Evolutionary conservation across 2,797 vertebrate species (phyloP).

Genomic region (Danio albolineatus): DNA sequence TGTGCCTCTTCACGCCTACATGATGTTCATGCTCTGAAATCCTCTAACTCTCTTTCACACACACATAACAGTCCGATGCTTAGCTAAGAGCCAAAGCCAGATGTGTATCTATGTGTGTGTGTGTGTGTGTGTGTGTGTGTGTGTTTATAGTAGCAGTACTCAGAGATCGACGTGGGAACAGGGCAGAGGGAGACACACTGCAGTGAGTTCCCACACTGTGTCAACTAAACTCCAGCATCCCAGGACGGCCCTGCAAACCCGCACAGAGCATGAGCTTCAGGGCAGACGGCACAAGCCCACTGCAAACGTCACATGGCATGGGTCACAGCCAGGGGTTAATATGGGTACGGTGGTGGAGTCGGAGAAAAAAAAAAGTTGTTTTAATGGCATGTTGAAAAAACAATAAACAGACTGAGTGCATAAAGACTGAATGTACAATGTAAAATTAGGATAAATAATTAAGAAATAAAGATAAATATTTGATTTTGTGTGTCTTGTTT

Average conservation of each 20-base stretch:
- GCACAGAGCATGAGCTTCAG: slow-evolving; percentile 17
- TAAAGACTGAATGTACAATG: too few relatives aligned
- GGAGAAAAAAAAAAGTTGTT: too few relatives aligned
- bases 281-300: background rate
- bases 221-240: slow-evolving; percentile 38
- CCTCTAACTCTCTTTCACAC: slow-evolving; percentile 23
- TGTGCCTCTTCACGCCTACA: slow-evolving; percentile 37
- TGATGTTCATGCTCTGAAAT: slow-evolving; percentile 42
- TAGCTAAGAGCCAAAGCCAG: background rate
- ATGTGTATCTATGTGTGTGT: slow-evolving; percentile 34
- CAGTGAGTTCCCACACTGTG: slow-evolving; percentile 63
- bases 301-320: slow-evolving; percentile 9
- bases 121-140: background rate
- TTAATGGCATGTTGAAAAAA: too few relatives aligned
- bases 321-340: slow-evolving; percentile 14
- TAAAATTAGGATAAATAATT: too few relatives aligned
- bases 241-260: slow-evolving; percentile 18
- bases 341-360: background rate
- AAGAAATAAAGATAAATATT: too few relatives aligned
- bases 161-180: slow-evolving; percentile 60
- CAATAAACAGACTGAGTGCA: too few relatives aligned
- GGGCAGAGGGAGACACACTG: slow-evolving; percentile 48
- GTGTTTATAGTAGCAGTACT: slow-evolving; percentile 43
- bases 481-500: too few relatives aligned
- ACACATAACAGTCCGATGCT: slow-evolving; percentile 5